Evolutionary conservation across 1,140 invertebrate genomes (phyloP).

Genomic region (Orussus abietinus): DNA sequence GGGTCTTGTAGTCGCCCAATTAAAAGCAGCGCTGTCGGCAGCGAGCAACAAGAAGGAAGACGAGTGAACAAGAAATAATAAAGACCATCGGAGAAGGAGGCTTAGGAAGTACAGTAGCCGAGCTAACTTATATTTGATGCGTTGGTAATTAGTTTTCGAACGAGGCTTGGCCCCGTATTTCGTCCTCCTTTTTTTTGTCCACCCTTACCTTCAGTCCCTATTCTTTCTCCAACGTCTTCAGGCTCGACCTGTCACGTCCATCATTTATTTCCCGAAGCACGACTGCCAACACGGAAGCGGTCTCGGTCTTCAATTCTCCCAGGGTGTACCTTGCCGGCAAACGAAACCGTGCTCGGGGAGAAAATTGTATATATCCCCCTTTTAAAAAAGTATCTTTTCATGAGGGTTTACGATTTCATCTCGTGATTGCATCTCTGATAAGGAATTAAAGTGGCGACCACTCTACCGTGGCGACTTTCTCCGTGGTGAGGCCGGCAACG

Average conservation of each 20-base stretch:
- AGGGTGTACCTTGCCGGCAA: too few relatives aligned
- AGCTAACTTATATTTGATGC: slow-evolving; percentile 54
- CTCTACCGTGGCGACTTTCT: too few relatives aligned
- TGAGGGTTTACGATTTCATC: too few relatives aligned
- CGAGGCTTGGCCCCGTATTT: slow-evolving; percentile 18
- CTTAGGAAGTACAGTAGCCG: slow-evolving; percentile 48
- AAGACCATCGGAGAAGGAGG: slow-evolving; percentile 7
- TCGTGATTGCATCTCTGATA: too few relatives aligned
- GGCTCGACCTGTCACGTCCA: slow-evolving; percentile 30
- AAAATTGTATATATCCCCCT: too few relatives aligned
- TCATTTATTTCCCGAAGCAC: slow-evolving; percentile 35
- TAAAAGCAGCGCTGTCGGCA: slow-evolving; percentile 34
- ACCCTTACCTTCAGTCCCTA: slow-evolving; percentile 13
- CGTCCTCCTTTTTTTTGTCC: slow-evolving; percentile 4
- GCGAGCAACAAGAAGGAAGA: slow-evolving; percentile 3
- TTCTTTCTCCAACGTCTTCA: slow-evolving; percentile 1
- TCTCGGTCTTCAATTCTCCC: background rate
- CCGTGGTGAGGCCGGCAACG: too few relatives aligned
- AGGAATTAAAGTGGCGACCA: too few relatives aligned
- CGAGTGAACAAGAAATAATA: slow-evolving; percentile 20
- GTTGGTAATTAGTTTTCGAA: slow-evolving; percentile 51
- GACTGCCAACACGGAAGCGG: background rate
- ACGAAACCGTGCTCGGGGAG: too few relatives aligned
- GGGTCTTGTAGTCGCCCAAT: slow-evolving; percentile 30
- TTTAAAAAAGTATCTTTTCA: too few relatives aligned